These are phyloP conservation scores for Sapajus apella DNA, from an alignment of 2,113 vertebrate genomes.

Conservation along the genomic window DNA sequence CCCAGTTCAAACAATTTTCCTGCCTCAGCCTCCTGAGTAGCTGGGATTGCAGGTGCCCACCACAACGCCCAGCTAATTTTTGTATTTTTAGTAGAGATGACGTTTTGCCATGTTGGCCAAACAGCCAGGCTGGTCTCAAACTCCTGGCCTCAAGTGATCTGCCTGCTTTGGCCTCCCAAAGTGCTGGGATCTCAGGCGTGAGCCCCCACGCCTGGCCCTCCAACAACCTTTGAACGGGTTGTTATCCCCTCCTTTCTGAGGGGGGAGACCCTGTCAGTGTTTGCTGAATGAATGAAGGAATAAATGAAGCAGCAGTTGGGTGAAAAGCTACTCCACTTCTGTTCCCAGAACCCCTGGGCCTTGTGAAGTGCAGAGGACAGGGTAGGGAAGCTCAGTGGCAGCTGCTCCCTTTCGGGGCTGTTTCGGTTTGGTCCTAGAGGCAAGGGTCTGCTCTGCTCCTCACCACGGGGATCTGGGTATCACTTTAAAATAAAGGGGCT, in stretches of 20 bases:
- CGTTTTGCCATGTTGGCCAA: too few species aligned
- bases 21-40: too few species aligned
- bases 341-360: neutral
- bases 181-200: too few species aligned
- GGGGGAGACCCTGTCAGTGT: neutral
- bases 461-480: neutral
- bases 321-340: too few species aligned
- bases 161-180: too few species aligned
- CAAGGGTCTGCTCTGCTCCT: neutral
- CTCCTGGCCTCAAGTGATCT: too few species aligned
- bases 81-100: too few species aligned
- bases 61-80: too few species aligned
- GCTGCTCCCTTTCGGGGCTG: neutral
- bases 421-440: neutral
- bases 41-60: too few species aligned
- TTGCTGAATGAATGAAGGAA: neutral
- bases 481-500: neutral
- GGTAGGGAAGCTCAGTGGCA: accelerated
- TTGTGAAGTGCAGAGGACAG: accelerated
- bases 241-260: neutral
- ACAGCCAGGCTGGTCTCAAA: too few species aligned
- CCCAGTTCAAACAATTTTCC: too few species aligned
- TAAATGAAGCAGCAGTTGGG: neutral
- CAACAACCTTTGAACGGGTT: neutral
- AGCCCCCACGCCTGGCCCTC: too few species aligned